These are phyloP conservation scores for Urophycis tenuis DNA, from an alignment of 2,797 vertebrate species.

Conservation along the genomic window DNA sequence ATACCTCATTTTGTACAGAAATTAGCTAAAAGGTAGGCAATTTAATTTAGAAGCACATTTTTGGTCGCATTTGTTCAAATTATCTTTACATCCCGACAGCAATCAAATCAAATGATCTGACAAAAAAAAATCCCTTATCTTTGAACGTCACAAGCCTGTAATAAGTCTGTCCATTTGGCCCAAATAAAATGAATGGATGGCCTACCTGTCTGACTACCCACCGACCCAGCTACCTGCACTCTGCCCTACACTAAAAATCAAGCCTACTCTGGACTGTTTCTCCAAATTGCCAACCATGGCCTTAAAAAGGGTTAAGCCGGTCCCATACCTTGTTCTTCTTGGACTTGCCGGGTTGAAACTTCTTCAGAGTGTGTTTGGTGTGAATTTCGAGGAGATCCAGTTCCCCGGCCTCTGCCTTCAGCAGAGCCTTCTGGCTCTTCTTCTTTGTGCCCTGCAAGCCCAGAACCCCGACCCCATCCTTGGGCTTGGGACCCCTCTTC, in stretches of 20 bases:
- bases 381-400: conserved; percentile 78
- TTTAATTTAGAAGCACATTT: background rate
- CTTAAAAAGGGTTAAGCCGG: background rate
- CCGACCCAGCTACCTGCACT: too few species aligned
- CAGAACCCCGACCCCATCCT: conserved; percentile 63
- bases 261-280: too few species aligned
- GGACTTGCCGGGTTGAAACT: conserved; percentile 71
- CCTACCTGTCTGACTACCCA: too few species aligned
- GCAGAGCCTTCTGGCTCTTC: conserved; percentile 72
- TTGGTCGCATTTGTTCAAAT: too few species aligned
- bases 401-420: conserved; percentile 73
- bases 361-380: conserved; percentile 79
- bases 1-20: background rate
- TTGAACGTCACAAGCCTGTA: too few species aligned
- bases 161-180: too few species aligned
- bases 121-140: too few species aligned
- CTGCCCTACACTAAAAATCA: too few species aligned
- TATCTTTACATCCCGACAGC: too few species aligned
- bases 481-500: conserved; percentile 79
- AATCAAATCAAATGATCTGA: too few species aligned
- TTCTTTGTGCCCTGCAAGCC: conserved; percentile 68
- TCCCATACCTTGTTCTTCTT: conserved; percentile 71
- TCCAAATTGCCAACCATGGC: too few species aligned
- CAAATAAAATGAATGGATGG: too few species aligned
- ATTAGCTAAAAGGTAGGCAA: background rate